phyloP scores from a whole-genome alignment of 2,797 vertebrate genomes.

The Hyperoplus immaculatus region DNA sequence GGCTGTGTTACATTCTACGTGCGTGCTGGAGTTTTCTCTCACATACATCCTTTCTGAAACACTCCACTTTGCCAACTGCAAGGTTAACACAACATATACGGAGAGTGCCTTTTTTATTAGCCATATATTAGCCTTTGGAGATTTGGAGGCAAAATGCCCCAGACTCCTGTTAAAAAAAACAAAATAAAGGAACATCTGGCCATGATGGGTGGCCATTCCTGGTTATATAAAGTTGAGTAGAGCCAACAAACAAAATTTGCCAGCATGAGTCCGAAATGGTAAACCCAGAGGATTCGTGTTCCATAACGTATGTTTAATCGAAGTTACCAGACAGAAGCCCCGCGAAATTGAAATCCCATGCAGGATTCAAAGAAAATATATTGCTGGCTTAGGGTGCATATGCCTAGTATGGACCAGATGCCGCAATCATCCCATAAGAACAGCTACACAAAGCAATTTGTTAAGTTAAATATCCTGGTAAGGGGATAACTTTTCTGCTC shows the following conservation, averaged over 20 bases:
- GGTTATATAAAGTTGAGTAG: conserved; percentile 74
- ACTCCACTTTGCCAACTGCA: conserved; percentile 69
- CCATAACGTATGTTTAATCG: conserved; percentile 69
- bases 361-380: conserved; percentile 71
- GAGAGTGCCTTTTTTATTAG: conserved; percentile 78
- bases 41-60: conserved; percentile 52
- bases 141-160: conserved; percentile 67
- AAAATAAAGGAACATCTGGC: conserved; percentile 82
- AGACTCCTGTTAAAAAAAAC: conserved; percentile 73
- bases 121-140: conserved; percentile 72
- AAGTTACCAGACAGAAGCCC: conserved; percentile 67
- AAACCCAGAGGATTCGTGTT: conserved; percentile 65
- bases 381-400: conserved; percentile 55
- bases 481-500: conserved; percentile 36
- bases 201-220: conserved; percentile 74
- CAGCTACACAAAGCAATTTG: conserved; percentile 63
- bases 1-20: conserved; percentile 28
- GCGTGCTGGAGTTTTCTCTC: conserved; percentile 44
- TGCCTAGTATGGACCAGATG: conserved; percentile 49
- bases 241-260: conserved; percentile 68
- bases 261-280: conserved; percentile 62
- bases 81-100: conserved; percentile 82
- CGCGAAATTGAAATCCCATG: conserved; percentile 82
- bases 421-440: conserved; percentile 64
- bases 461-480: conserved; percentile 49